Evolutionary conservation across 2,797 vertebrate genomes (phyloP).

Genomic region (Gymnodraco acuticeps): DNA sequence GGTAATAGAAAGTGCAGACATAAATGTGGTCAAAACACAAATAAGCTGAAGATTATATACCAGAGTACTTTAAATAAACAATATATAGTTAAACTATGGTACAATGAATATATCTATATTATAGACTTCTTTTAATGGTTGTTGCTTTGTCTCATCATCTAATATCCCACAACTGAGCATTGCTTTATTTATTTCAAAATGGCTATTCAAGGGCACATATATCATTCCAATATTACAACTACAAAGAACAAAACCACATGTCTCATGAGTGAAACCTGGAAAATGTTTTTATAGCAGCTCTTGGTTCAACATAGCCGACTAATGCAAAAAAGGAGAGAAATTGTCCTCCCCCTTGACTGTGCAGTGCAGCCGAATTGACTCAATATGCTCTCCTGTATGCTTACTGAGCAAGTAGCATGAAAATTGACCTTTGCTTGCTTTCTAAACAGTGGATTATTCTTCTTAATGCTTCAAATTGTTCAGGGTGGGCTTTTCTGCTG

Average conservation of each 20-base stretch:
- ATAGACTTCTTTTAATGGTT: conserved; percentile 5
- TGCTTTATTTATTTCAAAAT: conserved; percentile 22
- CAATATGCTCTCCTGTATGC: conserved; percentile 71
- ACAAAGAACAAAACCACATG: conserved; percentile 47
- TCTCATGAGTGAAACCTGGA: conserved; percentile 42
- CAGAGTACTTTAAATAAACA: conserved; percentile 4
- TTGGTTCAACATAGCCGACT: conserved; percentile 49
- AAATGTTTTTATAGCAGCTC: conserved; percentile 62
- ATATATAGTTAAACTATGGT: conserved; percentile 6
- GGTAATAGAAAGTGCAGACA: conserved; percentile 14
- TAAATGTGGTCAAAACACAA: conserved; percentile 14
- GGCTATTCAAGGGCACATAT: conserved; percentile 23
- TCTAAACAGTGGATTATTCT: conserved; percentile 82
- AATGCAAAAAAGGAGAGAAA: conserved; percentile 51
- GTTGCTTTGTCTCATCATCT: conserved; percentile 17
- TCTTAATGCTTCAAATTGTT: conserved; percentile 78
- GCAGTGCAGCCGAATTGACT: conserved; percentile 72
- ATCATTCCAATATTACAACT: conserved; percentile 36
- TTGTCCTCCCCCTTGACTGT: conserved; percentile 65
- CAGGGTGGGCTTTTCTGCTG: conserved; percentile 66
- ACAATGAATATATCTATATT: conserved; percentile 3
- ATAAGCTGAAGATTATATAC: conserved; percentile 18
- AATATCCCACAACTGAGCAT: conserved; percentile 22
- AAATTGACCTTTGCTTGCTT: conserved; percentile 86
- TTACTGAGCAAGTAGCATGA: conserved; percentile 80